phyloP scores from a whole-genome alignment of 2,113 vertebrate genomes.

The Clupea harengus region DNA sequence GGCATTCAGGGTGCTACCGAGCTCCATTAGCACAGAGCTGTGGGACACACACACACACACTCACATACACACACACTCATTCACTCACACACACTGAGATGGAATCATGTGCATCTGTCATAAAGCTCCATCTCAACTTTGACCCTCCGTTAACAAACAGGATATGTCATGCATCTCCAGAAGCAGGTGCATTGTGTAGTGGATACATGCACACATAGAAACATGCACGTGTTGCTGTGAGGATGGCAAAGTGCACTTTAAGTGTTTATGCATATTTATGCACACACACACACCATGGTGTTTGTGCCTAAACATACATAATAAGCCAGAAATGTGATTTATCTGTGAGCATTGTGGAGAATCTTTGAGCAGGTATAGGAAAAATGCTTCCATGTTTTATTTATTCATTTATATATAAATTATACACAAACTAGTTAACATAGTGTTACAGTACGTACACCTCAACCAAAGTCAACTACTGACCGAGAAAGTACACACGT shows the following conservation, averaged over 20 bases:
- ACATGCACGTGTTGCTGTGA: conserved; percentile 29
- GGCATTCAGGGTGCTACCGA: conserved; percentile 33
- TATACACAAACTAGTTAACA: not conserved
- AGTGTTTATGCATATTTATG: conserved; percentile 44
- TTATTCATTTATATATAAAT: conserved; percentile 3
- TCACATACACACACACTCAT: not conserved
- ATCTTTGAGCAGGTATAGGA: not conserved
- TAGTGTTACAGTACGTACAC: not conserved
- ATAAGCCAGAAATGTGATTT: conserved; percentile 50
- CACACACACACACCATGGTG: conserved; percentile 8
- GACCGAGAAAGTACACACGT: not conserved
- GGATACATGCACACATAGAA: conserved; percentile 48
- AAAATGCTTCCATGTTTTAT: not conserved
- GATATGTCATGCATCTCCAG: conserved; percentile 60
- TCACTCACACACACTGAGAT: conserved; percentile 43
- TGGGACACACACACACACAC: conserved; percentile 39
- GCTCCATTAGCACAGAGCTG: conserved; percentile 60
- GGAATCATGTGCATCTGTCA: not conserved
- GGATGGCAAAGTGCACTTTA: not conserved
- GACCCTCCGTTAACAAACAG: conserved; percentile 51
- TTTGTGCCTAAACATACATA: conserved; percentile 39
- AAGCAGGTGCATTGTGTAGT: conserved; percentile 44
- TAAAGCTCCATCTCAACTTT: conserved; percentile 24
- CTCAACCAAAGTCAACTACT: not conserved
- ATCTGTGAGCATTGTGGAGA: conserved; percentile 13